phyloP scores from a whole-genome alignment of 2,113 vertebrate genomes.

The Macheiramphus alcinus region DNA sequence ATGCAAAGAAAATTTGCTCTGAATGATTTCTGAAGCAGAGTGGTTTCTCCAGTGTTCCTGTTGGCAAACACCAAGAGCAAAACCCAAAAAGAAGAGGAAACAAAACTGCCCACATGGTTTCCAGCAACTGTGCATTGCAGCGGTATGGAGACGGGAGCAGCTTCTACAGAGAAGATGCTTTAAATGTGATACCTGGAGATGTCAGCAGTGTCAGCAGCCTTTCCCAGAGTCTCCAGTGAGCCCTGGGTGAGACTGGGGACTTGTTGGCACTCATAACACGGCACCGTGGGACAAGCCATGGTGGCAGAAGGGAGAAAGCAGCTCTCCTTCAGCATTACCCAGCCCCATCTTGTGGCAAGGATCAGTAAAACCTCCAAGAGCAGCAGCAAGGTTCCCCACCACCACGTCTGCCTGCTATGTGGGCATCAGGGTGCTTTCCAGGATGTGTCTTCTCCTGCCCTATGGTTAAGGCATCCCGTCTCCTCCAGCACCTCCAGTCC shows the following conservation, averaged over 20 bases:
- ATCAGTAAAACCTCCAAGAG: background rate
- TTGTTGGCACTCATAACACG: fast-evolving
- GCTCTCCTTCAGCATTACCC: background rate
- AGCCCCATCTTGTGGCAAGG: background rate
- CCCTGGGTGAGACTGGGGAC: background rate
- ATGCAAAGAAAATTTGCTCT: background rate
- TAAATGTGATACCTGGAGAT: background rate
- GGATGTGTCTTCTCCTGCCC: background rate
- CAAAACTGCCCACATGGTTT: background rate
- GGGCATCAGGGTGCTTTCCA: background rate
- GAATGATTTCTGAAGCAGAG: background rate
- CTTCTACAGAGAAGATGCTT: background rate
- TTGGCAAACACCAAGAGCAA: background rate
- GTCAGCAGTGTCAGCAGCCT: background rate
- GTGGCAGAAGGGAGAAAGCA: background rate
- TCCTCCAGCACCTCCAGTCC: background rate
- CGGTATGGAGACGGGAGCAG: fast-evolving
- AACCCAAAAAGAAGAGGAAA: background rate
- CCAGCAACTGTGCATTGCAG: background rate
- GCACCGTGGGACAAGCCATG: background rate
- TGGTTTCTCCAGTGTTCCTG: fast-evolving
- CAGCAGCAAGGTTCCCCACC: background rate
- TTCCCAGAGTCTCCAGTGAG: background rate
- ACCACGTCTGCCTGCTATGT: fast-evolving
- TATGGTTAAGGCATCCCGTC: too few species aligned